A percentile compares a stretch with the other conserved stretches of the same genome.
Conservation (phyloP, 2,113 vertebrate genomes). For the Cavia aperea region DNA sequence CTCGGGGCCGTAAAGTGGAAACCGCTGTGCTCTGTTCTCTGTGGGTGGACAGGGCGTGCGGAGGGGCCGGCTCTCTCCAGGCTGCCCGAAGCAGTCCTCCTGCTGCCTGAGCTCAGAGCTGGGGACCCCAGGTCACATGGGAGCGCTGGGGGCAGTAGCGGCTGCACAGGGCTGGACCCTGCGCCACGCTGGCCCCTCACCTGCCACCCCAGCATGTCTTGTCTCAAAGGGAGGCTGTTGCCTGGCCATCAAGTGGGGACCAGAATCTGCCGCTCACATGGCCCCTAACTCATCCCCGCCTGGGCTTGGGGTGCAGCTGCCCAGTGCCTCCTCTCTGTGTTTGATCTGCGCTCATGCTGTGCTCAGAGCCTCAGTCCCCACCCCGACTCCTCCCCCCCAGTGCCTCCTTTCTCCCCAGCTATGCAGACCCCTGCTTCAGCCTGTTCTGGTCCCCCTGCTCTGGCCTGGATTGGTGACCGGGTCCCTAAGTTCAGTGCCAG, state of each 20-base stretch:
- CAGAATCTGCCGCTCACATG: rapidly evolving
- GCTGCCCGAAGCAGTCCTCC: rapidly evolving
- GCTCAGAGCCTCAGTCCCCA: background rate
- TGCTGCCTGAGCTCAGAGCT: background rate
- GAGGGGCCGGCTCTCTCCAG: rapidly evolving
- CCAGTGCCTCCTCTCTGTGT: background rate
- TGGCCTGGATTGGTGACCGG: no score
- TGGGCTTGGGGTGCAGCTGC: background rate
- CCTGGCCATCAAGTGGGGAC: background rate
- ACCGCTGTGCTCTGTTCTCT: rapidly evolving
- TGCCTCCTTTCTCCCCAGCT: background rate
- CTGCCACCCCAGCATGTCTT: rapidly evolving
- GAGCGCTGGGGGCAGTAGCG: background rate
- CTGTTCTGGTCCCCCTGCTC: background rate
- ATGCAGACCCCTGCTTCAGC: background rate
- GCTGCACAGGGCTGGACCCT: background rate
- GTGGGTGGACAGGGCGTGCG: rapidly evolving
- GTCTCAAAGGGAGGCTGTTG: background rate
- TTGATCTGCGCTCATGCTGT: background rate
- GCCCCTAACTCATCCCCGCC: background rate
- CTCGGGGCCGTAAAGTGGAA: rapidly evolving
- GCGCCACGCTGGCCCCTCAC: background rate
- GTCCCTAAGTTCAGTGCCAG: background rate
- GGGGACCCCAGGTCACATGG: background rate
- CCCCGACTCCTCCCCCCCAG: background rate